phyloP scores from a whole-genome alignment of 2,888 invertebrate genomes.

The Apotomis betuletana region DNA sequence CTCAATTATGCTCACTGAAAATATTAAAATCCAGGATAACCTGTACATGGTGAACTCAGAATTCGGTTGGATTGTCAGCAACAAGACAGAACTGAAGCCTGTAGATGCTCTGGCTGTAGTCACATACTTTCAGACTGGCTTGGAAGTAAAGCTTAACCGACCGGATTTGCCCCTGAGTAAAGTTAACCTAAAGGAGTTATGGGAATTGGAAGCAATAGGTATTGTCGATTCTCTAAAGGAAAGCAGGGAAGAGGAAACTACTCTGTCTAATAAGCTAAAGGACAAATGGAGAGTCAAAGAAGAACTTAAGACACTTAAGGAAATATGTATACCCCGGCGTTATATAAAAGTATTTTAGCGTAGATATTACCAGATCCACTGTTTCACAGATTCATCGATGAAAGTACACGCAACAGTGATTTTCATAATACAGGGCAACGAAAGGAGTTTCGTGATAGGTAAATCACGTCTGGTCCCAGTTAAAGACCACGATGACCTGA shows the following conservation, averaged over 20 bases:
- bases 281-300: too few species aligned
- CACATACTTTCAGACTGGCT: slow-evolving; percentile 41
- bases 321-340: too few species aligned
- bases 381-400: too few species aligned
- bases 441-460: too few species aligned
- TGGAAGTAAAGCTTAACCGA: slow-evolving; percentile 4
- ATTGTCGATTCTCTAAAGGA: slow-evolving; percentile 45
- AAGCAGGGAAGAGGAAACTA: slow-evolving; percentile 19
- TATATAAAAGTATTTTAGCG: too few species aligned
- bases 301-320: too few species aligned
- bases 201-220: slow-evolving; percentile 48
- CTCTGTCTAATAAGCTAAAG: too few species aligned
- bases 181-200: slow-evolving; percentile 39
- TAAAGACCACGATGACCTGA: too few species aligned
- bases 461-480: too few species aligned
- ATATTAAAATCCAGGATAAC: slow-evolving; percentile 36
- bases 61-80: slow-evolving; percentile 46
- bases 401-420: too few species aligned
- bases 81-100: slow-evolving; percentile 6
- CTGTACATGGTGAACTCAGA: slow-evolving; percentile 43
- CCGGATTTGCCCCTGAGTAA: slow-evolving; percentile 43
- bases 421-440: too few species aligned
- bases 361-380: too few species aligned
- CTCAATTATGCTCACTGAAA: slow-evolving; percentile 40
- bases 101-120: slow-evolving; percentile 37